Evolutionary conservation across 2,888 invertebrate genomes (phyloP).

Genomic region (Antheraea yamamai): DNA sequence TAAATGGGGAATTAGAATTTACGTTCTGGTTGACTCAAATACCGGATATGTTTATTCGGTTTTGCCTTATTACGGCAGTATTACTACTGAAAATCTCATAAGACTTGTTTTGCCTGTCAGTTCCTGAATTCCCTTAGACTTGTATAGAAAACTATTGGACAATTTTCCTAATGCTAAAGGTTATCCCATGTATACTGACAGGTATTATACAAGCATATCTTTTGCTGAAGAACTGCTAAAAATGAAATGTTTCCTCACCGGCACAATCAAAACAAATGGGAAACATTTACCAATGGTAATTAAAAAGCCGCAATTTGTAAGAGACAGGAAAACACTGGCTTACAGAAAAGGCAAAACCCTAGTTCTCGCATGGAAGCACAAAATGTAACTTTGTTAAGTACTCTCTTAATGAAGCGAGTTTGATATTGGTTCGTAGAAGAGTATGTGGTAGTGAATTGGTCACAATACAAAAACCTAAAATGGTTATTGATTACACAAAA

Average conservation of each 20-base stretch:
- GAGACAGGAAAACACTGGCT: not conserved
- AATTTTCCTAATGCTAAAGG: not conserved
- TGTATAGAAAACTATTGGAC: not conserved
- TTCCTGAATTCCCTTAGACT: not conserved
- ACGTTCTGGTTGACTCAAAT: too few species aligned
- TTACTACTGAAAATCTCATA: too few species aligned
- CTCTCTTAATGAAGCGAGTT: not conserved
- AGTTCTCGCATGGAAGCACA: not conserved
- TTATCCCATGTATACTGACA: not conserved
- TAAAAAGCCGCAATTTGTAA: not conserved
- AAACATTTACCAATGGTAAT: not conserved
- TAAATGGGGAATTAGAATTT: too few species aligned
- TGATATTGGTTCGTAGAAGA: not conserved
- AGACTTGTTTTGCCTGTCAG: not conserved
- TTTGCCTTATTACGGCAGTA: too few species aligned
- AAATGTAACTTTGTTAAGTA: not conserved
- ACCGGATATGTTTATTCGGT: too few species aligned
- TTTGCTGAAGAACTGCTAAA: not conserved
- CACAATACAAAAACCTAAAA: too few species aligned
- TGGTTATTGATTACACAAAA: too few species aligned
- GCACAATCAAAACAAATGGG: not conserved
- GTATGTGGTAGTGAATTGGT: not conserved
- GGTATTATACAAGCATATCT: not conserved
- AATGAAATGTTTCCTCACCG: not conserved
- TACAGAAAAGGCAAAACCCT: not conserved